These are phyloP conservation scores for Brachyhypopomus occidentalis DNA, from an alignment of 2,113 vertebrate genomes.

Conservation along the genomic window DNA sequence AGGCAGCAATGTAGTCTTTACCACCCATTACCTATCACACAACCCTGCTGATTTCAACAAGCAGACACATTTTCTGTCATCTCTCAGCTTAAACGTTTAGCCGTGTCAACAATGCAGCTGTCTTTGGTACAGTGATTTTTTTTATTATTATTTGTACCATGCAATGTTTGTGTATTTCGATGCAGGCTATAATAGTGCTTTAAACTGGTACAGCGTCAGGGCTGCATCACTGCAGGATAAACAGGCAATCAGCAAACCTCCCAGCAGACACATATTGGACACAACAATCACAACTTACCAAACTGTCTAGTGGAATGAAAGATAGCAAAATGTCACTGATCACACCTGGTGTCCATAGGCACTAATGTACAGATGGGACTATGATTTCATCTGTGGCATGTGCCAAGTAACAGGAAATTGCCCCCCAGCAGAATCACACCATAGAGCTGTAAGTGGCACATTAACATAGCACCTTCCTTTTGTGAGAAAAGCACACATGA, in stretches of 20 bases:
- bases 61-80: background rate
- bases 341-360: background rate
- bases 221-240: background rate
- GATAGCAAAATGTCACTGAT: background rate
- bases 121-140: background rate
- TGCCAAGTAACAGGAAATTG: conserved; percentile 14
- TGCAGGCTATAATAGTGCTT: background rate
- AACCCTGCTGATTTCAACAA: conserved; percentile 26
- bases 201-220: background rate
- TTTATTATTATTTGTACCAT: background rate
- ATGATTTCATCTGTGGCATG: conserved; percentile 35
- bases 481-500: conserved; percentile 34
- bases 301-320: background rate
- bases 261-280: background rate
- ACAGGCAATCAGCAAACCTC: conserved; percentile 28
- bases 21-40: conserved; percentile 16
- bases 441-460: conserved; percentile 21
- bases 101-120: background rate
- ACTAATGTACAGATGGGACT: conserved; percentile 3
- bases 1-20: conserved; percentile 34
- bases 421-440: conserved; percentile 5
- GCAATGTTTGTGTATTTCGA: too few relatives aligned
- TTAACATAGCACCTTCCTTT: conserved; percentile 44
- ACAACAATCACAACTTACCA: background rate
- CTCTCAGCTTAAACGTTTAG: background rate